These are phyloP conservation scores for Mesorhabditis sp. DNA, from an alignment of 2,888 invertebrate species.

Conservation along the genomic window DNA sequence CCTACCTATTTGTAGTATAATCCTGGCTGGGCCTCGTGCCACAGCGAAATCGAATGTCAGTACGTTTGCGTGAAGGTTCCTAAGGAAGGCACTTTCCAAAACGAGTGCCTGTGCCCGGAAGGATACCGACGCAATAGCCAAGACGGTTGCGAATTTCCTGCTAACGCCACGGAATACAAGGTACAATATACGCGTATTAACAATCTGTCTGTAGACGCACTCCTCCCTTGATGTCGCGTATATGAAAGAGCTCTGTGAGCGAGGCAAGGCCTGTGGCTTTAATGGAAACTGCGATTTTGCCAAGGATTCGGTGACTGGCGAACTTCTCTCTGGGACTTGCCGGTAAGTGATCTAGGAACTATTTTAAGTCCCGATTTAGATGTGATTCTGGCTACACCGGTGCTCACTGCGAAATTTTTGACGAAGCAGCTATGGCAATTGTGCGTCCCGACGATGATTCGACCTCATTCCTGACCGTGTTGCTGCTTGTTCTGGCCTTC, in stretches of 20 bases:
- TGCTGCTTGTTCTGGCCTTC: slow-evolving; percentile 5
- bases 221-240: neutral
- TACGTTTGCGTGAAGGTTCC: neutral
- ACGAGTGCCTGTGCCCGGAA: neutral
- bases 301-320: neutral
- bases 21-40: neutral
- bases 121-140: neutral
- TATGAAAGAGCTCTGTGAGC: neutral
- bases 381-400: slow-evolving; percentile 6
- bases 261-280: neutral
- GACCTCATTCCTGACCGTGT: neutral
- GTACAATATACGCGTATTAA: neutral
- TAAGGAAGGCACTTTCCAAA: neutral
- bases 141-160: neutral
- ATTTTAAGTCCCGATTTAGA: neutral
- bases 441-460: neutral
- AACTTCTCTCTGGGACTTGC: neutral
- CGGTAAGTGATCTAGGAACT: neutral
- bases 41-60: neutral
- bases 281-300: neutral
- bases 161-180: neutral
- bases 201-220: neutral
- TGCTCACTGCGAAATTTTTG: neutral
- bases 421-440: neutral
- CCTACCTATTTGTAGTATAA: neutral